phyloP scores from a whole-genome alignment of 2,113 vertebrate genomes.

The Nycticebus coucang region DNA sequence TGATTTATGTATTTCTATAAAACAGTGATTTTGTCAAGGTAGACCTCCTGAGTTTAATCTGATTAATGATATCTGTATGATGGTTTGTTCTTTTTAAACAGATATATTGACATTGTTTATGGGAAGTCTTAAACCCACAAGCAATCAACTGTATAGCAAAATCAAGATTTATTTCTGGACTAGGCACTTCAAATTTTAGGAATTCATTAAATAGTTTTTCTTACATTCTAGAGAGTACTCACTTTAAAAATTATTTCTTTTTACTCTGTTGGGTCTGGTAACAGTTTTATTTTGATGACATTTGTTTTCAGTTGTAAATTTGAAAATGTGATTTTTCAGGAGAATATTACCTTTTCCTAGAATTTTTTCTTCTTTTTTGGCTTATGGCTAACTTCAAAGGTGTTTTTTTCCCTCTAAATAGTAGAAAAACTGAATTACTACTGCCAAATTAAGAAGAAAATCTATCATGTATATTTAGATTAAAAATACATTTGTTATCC shows the following conservation, averaged over 20 bases:
- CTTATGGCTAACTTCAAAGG: constrained; percentile 48
- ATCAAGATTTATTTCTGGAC: constrained; percentile 79
- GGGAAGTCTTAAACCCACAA: constrained; percentile 80
- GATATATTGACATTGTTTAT: constrained; percentile 82
- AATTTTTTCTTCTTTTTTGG: neutral
- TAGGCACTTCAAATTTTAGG: constrained; percentile 75
- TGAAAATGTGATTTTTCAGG: constrained; percentile 24
- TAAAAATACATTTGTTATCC: constrained; percentile 34
- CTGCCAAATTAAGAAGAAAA: constrained; percentile 23
- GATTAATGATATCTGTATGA: constrained; percentile 75
- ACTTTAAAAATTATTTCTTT: constrained; percentile 48
- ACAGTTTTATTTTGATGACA: constrained; percentile 54
- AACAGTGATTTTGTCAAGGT: constrained; percentile 77
- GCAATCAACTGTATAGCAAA: constrained; percentile 75
- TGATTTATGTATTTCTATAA: constrained; percentile 78
- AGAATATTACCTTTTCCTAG: constrained; percentile 6
- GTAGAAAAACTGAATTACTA: neutral
- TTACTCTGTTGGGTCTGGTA: constrained; percentile 34
- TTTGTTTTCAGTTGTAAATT: constrained; percentile 59
- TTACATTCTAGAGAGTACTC: constrained; percentile 68
- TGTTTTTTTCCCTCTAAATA: constrained; percentile 11
- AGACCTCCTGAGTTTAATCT: constrained; percentile 80
- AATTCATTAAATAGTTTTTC: constrained; percentile 71
- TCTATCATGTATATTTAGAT: constrained; percentile 15
- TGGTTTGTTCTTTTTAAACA: constrained; percentile 81